Conservation (phyloP, 2,888 invertebrate species). For the Agonum fuliginosum region DNA sequence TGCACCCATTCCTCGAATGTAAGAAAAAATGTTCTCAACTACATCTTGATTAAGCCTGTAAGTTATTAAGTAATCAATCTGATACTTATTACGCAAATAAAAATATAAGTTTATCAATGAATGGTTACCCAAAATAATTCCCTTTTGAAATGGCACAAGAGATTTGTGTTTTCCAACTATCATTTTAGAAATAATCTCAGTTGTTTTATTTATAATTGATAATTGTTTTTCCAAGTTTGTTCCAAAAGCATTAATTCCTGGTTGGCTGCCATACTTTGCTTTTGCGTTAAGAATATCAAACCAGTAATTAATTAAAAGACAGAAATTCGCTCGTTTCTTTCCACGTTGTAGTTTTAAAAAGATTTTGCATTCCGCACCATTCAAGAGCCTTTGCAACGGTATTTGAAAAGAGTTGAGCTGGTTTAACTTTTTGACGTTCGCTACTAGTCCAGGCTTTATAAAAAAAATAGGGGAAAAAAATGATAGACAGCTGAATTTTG, state of each 20-base stretch:
- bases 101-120: not conserved
- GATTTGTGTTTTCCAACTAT: constrained; percentile 3
- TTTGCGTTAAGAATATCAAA: constrained; percentile 3
- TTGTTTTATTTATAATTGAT: not conserved
- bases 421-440: not conserved
- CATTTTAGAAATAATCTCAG: too few species aligned
- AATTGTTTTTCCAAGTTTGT: not conserved
- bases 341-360: not conserved
- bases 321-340: not conserved
- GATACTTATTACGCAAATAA: too few species aligned
- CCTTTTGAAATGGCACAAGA: constrained; percentile 2
- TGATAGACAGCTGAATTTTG: too few species aligned
- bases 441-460: too few species aligned
- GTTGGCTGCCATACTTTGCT: not conserved
- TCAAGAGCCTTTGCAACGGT: too few species aligned
- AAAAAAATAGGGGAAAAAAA: too few species aligned
- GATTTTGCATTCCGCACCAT: not conserved
- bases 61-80: constrained; percentile 5
- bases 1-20: not conserved
- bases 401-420: not conserved
- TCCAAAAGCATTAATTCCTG: not conserved
- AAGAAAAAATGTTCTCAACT: not conserved
- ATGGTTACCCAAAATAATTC: not conserved
- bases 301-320: not conserved
- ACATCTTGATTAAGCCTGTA: constrained; percentile 17